Evolutionary conservation across 2,113 vertebrate species (phyloP).

Genomic region (Prionailurus bengalensis): DNA sequence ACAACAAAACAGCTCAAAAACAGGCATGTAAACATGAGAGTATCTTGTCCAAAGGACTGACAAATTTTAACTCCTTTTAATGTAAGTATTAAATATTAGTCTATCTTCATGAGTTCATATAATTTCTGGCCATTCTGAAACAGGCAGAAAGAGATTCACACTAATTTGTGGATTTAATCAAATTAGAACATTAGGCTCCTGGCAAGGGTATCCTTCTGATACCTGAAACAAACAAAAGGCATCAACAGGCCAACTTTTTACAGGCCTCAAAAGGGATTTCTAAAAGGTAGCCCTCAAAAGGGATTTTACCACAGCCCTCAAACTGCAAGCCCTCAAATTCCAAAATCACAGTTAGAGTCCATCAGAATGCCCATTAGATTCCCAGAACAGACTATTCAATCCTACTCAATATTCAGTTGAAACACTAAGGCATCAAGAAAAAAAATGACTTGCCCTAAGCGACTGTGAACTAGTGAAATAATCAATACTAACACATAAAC

Average conservation of each 20-base stretch:
- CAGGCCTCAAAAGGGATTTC: not conserved
- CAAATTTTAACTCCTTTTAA: slow-evolving; percentile 11
- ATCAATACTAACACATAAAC: slow-evolving; percentile 27
- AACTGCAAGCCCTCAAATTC: not conserved
- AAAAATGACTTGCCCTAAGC: slow-evolving; percentile 5
- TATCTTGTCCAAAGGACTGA: not conserved
- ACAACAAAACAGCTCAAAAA: not conserved
- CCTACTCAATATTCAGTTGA: not conserved
- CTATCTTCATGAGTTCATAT: not conserved
- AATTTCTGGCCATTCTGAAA: slow-evolving; percentile 1
- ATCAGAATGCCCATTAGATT: not conserved
- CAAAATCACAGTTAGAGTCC: not conserved
- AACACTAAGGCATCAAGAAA: not conserved
- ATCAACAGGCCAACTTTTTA: not conserved
- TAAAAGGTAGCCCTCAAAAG: not conserved
- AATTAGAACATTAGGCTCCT: not conserved
- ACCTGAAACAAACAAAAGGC: not conserved
- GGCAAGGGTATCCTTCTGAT: not conserved
- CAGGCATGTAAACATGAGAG: not conserved
- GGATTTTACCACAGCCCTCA: not conserved
- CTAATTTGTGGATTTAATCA: not conserved
- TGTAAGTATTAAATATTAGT: not conserved
- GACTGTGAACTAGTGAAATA: not conserved
- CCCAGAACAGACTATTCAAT: not conserved
- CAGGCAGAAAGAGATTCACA: not conserved